Evolutionary conservation across 2,113 vertebrate genomes (phyloP).

Genomic region (Struthio camelus): DNA sequence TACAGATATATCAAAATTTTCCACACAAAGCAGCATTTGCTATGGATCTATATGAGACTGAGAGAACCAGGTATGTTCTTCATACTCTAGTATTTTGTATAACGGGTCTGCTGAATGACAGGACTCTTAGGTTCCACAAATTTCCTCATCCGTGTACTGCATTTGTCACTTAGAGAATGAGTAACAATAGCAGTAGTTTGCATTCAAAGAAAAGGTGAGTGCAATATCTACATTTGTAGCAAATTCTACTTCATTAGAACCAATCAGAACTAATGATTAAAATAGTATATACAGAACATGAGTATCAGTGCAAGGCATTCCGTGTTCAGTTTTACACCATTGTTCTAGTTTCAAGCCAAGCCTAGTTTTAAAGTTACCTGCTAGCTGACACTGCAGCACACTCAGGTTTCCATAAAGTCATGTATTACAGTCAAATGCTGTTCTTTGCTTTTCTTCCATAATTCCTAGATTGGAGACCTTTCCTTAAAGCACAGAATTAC

Average conservation of each 20-base stretch:
- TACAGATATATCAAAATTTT: background rate
- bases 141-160: background rate
- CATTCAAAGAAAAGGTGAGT: background rate
- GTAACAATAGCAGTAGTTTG: background rate
- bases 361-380: background rate
- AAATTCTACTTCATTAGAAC: background rate
- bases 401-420: background rate
- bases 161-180: rapidly evolving
- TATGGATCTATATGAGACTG: background rate
- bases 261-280: background rate
- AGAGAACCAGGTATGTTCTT: background rate
- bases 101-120: background rate
- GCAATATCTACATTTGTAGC: background rate
- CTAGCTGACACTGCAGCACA: background rate
- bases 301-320: background rate
- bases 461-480: background rate
- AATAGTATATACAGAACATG: rapidly evolving
- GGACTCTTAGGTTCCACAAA: background rate
- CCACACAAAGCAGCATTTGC: background rate
- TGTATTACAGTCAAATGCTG: background rate
- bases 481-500: background rate
- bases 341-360: background rate
- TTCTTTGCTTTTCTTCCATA: background rate
- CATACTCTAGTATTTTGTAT: background rate
- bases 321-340: background rate